Percentiles rank a stretch among this genome's conserved stretches.
Evolutionary conservation across 2,113 vertebrate species (phyloP).

Genomic region (Microcebus lehilahytsara): DNA sequence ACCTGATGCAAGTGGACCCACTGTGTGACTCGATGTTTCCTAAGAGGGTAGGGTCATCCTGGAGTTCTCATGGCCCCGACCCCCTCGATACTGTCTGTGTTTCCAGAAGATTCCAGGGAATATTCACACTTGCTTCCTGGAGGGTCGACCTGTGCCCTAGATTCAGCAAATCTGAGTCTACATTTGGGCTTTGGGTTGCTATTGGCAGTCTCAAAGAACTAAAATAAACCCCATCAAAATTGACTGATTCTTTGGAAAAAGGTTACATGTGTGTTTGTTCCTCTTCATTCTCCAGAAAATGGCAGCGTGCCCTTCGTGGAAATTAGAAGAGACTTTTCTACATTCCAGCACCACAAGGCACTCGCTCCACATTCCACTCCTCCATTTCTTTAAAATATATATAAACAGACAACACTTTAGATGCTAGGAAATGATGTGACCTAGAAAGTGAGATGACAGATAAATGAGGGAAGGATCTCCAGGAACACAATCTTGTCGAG

Average conservation of each 20-base stretch:
- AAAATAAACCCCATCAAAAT: conserved; percentile 34
- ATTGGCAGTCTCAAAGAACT: neutral
- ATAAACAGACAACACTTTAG: conserved; percentile 75
- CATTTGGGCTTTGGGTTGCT: conserved; percentile 13
- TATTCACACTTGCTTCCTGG: neutral
- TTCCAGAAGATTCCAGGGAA: neutral
- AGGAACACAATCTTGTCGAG: conserved; percentile 73
- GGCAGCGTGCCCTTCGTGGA: neutral
- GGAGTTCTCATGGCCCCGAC: neutral
- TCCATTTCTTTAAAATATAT: conserved; percentile 61
- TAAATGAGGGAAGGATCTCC: conserved; percentile 65
- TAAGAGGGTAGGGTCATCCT: neutral
- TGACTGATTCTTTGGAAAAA: neutral
- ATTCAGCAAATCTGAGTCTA: neutral
- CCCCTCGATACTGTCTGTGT: neutral
- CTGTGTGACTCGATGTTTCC: neutral
- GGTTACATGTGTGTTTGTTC: neutral
- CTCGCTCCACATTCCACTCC: conserved; percentile 36
- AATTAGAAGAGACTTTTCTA: conserved; percentile 43
- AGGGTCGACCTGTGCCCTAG: neutral
- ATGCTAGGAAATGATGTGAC: conserved; percentile 65
- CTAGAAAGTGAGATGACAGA: conserved; percentile 75
- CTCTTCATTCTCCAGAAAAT: conserved; percentile 26
- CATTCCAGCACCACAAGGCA: conserved; percentile 9
- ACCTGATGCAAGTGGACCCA: neutral